A percentile compares a stretch with the other conserved stretches of the same genome.
Conservation (phyloP, 2,113 vertebrate genomes). For the Illadopsis cleaveri region DNA sequence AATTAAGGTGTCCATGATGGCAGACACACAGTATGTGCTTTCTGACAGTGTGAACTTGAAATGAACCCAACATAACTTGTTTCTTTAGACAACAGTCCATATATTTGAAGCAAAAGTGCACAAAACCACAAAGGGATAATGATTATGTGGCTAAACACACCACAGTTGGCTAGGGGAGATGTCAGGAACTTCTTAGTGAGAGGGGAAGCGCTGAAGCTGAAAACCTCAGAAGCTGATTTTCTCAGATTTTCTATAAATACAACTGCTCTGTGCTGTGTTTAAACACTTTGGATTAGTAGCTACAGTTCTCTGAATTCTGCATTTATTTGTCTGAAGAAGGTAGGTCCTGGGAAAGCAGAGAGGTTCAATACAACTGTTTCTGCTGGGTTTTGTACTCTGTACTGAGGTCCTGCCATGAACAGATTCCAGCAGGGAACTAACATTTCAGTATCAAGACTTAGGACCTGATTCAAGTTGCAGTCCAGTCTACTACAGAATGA, state of each 20-base stretch:
- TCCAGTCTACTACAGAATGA: constrained; percentile 38
- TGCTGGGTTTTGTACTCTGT: constrained; percentile 18
- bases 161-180: neutral
- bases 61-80: neutral
- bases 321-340: constrained; percentile 31
- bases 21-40: neutral
- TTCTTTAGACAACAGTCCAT: neutral
- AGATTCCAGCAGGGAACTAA: constrained; percentile 57
- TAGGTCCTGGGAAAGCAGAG: neutral
- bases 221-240: neutral
- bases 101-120: neutral
- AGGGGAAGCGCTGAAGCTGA: neutral
- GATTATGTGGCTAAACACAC: neutral
- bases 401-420: constrained; percentile 32
- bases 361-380: neutral
- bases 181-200: neutral
- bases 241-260: constrained; percentile 29
- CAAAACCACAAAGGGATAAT: neutral
- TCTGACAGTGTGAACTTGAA: neutral
- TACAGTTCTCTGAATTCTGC: neutral
- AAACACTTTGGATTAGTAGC: neutral
- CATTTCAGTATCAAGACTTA: constrained; percentile 31
- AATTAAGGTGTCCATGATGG: neutral
- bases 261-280: neutral
- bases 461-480: constrained; percentile 49